Conservation (phyloP, 1,140 invertebrate species). For the Eriocheir sinensis region DNA sequence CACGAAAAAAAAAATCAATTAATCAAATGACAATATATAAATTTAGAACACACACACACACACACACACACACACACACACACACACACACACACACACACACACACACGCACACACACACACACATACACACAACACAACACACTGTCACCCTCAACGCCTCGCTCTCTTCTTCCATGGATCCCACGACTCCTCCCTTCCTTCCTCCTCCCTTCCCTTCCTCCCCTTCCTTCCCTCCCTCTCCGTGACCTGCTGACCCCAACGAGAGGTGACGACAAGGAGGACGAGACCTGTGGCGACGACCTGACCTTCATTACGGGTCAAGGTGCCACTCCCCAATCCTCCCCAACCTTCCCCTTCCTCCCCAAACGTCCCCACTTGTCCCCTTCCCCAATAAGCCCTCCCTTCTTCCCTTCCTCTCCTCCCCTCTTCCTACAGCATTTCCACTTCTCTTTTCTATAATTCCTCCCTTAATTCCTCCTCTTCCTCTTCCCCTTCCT, state of each 20-base stretch:
- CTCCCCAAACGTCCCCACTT: neutral
- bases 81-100: neutral
- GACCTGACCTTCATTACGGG: neutral
- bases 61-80: too few relatives aligned
- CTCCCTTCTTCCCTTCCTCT: too few relatives aligned
- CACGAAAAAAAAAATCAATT: too few relatives aligned
- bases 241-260: slow-evolving; percentile 1
- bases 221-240: neutral
- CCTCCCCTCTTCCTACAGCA: neutral
- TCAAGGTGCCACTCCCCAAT: neutral
- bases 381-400: neutral
- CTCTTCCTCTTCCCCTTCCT: too few relatives aligned
- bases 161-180: neutral
- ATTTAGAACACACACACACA: too few relatives aligned
- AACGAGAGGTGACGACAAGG: slow-evolving; percentile 21
- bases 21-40: too few relatives aligned
- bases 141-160: slow-evolving; percentile 11
- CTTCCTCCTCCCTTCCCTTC: neutral
- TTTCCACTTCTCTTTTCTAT: too few relatives aligned
- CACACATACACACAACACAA: slow-evolving; percentile 1
- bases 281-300: neutral
- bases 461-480: neutral
- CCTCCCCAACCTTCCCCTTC: neutral
- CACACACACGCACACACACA: neutral
- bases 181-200: neutral